Percentiles rank a stretch among this genome's conserved stretches.
Conservation (phyloP, 2,113 vertebrate genomes). For the Sminthopsis crassicaudata region DNA sequence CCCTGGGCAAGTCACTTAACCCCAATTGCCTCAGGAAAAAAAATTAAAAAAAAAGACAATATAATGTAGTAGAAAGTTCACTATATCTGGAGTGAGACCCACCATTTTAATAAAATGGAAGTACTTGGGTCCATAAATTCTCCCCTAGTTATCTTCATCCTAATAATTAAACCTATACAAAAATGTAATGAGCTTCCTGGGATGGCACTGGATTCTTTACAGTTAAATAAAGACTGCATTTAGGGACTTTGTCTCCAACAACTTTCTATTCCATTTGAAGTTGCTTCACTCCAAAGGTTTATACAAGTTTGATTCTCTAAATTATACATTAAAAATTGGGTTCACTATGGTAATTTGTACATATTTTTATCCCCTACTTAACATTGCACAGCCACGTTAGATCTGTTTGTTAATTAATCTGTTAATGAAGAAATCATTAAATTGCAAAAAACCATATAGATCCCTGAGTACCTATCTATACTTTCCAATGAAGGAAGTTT, state of each 20-base stretch:
- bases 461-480: no score
- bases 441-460: no score
- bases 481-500: no score
- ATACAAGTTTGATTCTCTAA: not conserved
- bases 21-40: no score
- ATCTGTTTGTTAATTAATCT: not conserved
- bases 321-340: not conserved
- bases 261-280: not conserved
- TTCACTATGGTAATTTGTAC: not conserved
- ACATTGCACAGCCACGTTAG: not conserved
- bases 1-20: no score
- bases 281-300: not conserved
- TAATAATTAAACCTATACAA: not conserved
- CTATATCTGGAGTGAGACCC: not conserved
- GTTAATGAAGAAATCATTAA: no score
- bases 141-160: not conserved
- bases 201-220: not conserved
- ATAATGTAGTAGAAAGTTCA: not conserved
- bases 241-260: not conserved
- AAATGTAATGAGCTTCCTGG: not conserved
- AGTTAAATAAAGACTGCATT: not conserved
- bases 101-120: not conserved
- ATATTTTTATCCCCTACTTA: not conserved
- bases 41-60: no score
- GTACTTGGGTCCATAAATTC: not conserved